These are phyloP conservation scores for Agelas oroides DNA, from an alignment of 37 sponge, comb jelly and placozoan genomes.

Conservation along the genomic window DNA sequence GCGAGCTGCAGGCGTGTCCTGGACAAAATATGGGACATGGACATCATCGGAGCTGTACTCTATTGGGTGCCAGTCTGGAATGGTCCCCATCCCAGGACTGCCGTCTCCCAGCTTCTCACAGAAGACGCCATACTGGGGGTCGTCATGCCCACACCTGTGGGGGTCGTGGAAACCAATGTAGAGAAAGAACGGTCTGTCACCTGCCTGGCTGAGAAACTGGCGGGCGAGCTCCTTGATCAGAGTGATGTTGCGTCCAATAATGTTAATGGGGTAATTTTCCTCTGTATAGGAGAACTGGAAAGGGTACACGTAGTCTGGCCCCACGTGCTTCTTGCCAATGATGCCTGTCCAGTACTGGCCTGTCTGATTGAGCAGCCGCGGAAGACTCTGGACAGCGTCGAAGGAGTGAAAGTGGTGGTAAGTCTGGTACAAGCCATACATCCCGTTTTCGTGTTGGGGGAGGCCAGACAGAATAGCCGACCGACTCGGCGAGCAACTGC, in stretches of 20 bases:
- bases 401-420: constrained; percentile 76
- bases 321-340: constrained; percentile 90
- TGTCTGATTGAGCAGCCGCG: constrained; percentile 64
- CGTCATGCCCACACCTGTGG: constrained; percentile 46
- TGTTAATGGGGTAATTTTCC: constrained; percentile 56
- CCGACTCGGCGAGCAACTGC: constrained; percentile 87
- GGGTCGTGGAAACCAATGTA: constrained; percentile 85
- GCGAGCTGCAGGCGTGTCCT: constrained; percentile 72
- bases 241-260: constrained; percentile 83
- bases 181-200: constrained; percentile 60
- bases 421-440: constrained; percentile 77
- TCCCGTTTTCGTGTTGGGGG: constrained; percentile 86
- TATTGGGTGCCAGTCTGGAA: constrained; percentile 82
- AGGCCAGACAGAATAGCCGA: constrained; percentile 76
- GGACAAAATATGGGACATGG: constrained; percentile 72
- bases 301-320: constrained; percentile 76
- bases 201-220: constrained; percentile 53
- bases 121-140: constrained; percentile 41
- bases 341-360: constrained; percentile 69
- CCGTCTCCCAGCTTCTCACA: constrained; percentile 89
- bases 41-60: constrained; percentile 69
- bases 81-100: constrained; percentile 55
- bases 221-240: constrained; percentile 64
- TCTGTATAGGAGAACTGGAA: constrained; percentile 75
- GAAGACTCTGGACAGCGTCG: constrained; percentile 67